Evolutionary conservation across 2,113 vertebrate genomes (phyloP).

Genomic region (Todiramphus saurophagus): DNA sequence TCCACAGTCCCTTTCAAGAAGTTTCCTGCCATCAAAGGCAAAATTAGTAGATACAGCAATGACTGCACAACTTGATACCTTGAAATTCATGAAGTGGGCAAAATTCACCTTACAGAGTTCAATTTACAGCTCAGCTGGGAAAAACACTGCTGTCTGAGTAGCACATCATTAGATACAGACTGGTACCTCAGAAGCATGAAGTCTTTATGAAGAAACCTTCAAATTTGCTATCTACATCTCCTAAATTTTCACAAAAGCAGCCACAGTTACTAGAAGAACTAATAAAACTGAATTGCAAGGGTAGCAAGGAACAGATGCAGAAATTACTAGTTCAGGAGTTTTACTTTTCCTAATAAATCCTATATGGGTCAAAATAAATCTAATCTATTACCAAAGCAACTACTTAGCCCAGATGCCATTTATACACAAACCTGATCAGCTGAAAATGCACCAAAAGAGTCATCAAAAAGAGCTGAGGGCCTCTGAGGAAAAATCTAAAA

Average conservation of each 20-base stretch:
- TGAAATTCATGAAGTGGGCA: not conserved
- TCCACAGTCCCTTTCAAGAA: not conserved
- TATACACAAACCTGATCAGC: constrained; percentile 84
- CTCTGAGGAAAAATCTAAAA: constrained; percentile 79
- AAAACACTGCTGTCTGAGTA: not conserved
- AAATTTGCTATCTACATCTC: not conserved
- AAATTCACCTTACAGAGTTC: not conserved
- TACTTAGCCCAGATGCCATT: not conserved
- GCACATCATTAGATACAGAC: not conserved
- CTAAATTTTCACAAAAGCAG: not conserved
- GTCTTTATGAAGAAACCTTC: not conserved
- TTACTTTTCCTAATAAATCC: constrained; percentile 1
- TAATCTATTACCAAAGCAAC: constrained; percentile 24
- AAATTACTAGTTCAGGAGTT: not conserved
- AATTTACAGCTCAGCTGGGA: not conserved
- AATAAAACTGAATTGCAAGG: not conserved
- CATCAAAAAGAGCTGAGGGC: constrained; percentile 77
- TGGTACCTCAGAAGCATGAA: not conserved
- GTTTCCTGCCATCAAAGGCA: not conserved
- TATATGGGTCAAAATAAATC: not conserved
- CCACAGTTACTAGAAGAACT: not conserved
- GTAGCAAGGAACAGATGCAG: constrained; percentile 1
- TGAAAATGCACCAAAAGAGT: constrained; percentile 83
- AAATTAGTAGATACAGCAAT: not conserved
- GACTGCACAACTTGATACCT: not conserved